These are phyloP conservation scores for Lycocerus yunnanus DNA, from an alignment of 2,888 invertebrate species.

Conservation along the genomic window DNA sequence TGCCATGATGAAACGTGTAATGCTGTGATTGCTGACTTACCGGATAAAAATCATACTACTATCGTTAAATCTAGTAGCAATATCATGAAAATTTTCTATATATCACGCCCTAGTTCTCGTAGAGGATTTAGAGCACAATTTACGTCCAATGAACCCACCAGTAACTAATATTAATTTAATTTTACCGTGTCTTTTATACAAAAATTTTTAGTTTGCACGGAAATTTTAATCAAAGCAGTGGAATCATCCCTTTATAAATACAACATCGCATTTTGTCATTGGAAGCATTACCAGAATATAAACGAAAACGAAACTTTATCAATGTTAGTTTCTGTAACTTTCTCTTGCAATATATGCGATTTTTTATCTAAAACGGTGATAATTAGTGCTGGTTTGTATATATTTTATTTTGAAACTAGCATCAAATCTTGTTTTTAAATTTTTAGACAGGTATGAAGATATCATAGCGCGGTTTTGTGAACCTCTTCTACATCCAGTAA, in stretches of 20 bases:
- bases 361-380: slow-evolving; percentile 13
- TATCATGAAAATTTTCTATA: slow-evolving; percentile 67
- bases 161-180: slow-evolving; percentile 52
- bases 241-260: slow-evolving; percentile 49
- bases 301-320: slow-evolving; percentile 46
- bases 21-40: slow-evolving; percentile 50
- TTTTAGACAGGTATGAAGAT: slow-evolving; percentile 24
- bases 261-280: slow-evolving; percentile 50
- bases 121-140: slow-evolving; percentile 76
- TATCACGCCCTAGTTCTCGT: slow-evolving; percentile 53
- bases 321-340: slow-evolving; percentile 40
- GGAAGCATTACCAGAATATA: slow-evolving; percentile 42
- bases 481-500: slow-evolving; percentile 36
- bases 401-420: no score
- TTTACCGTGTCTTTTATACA: neutral
- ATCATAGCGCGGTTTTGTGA: slow-evolving; percentile 40
- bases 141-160: slow-evolving; percentile 64
- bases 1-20: slow-evolving; percentile 55
- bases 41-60: slow-evolving; percentile 44
- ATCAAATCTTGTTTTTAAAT: neutral
- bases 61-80: slow-evolving; percentile 68
- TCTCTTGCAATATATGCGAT: neutral
- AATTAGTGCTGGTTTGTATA: slow-evolving; percentile 10
- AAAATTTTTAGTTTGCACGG: slow-evolving; percentile 57
- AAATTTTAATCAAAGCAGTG: slow-evolving; percentile 51